phyloP scores from a whole-genome alignment of 2,797 vertebrate genomes.

The Fistularia commersonii region DNA sequence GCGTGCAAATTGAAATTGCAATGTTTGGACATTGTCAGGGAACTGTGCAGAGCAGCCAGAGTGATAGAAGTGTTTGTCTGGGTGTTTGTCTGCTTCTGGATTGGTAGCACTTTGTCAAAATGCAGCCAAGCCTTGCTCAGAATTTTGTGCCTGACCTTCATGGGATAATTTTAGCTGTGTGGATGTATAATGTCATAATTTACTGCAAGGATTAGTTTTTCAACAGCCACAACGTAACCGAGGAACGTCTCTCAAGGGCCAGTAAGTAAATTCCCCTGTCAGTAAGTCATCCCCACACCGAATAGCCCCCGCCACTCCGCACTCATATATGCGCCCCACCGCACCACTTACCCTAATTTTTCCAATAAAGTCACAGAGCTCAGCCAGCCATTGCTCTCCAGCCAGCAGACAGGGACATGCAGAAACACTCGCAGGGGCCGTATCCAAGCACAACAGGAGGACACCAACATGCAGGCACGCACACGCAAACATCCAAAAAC shows the following conservation, averaged over 20 bases:
- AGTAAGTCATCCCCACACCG: constrained; percentile 34
- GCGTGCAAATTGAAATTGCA: constrained; percentile 77
- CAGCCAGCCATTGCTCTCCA: constrained; percentile 37
- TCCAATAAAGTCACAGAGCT: constrained; percentile 59
- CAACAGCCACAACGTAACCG: constrained; percentile 62
- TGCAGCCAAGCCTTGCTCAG: constrained; percentile 59
- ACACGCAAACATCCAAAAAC: constrained; percentile 1
- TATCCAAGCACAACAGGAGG: constrained; percentile 6
- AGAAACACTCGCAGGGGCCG: constrained; percentile 20
- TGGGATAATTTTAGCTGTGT: constrained; percentile 65
- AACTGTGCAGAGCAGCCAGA: constrained; percentile 58
- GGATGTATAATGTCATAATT: constrained; percentile 70
- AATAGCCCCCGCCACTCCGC: constrained; percentile 4
- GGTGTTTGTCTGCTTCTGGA: constrained; percentile 61
- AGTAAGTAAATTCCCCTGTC: constrained; percentile 59
- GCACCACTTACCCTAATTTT: constrained; percentile 59
- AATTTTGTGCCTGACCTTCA: constrained; percentile 64
- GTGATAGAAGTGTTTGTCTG: constrained; percentile 66
- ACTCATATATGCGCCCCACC: constrained; percentile 36
- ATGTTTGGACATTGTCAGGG: constrained; percentile 69
- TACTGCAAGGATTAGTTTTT: constrained; percentile 68
- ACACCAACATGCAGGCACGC: not conserved
- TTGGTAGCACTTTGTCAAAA: constrained; percentile 58
- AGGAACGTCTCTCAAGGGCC: constrained; percentile 59
- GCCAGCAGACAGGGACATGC: constrained; percentile 25